Evolutionary conservation across 1,140 invertebrate species (phyloP).

Genomic region (Zaprionus ornatus): DNA sequence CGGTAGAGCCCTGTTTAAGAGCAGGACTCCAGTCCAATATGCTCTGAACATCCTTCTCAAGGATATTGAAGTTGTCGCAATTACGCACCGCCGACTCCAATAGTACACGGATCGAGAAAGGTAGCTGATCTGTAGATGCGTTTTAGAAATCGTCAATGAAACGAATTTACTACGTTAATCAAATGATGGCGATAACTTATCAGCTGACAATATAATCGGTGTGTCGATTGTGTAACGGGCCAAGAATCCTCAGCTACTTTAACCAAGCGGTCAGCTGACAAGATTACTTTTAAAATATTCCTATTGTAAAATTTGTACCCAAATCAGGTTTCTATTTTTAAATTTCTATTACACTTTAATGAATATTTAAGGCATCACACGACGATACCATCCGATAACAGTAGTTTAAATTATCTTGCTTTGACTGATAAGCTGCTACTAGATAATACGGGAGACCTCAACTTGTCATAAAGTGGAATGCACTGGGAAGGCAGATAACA

Average conservation of each 20-base stretch:
- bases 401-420: constrained; percentile 38
- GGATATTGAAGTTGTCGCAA: constrained; percentile 97
- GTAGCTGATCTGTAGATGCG: constrained; percentile 87
- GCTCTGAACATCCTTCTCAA: constrained; percentile 93
- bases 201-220: not conserved
- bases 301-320: not conserved
- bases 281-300: constrained; percentile 44
- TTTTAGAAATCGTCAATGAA: too few species aligned
- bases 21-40: constrained; percentile 95
- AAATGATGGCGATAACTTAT: not conserved
- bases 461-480: constrained; percentile 15
- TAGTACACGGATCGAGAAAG: constrained; percentile 96
- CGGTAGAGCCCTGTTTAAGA: constrained; percentile 86
- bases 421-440: constrained; percentile 53
- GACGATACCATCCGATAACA: constrained; percentile 46
- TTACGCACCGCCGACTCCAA: constrained; percentile 97
- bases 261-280: not conserved
- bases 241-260: constrained; percentile 24
- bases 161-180: too few species aligned
- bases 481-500: not conserved
- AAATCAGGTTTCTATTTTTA: too few species aligned
- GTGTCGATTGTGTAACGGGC: constrained; percentile 2
- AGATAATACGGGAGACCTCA: constrained; percentile 54
- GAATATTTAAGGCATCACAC: constrained; percentile 32
- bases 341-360: not conserved